A percentile compares a stretch with the other conserved stretches of the same genome.
phyloP scores from a whole-genome alignment of 30 jellyfish, hydroid and myxozoan genomes.

The Nemopilema nomurai region DNA sequence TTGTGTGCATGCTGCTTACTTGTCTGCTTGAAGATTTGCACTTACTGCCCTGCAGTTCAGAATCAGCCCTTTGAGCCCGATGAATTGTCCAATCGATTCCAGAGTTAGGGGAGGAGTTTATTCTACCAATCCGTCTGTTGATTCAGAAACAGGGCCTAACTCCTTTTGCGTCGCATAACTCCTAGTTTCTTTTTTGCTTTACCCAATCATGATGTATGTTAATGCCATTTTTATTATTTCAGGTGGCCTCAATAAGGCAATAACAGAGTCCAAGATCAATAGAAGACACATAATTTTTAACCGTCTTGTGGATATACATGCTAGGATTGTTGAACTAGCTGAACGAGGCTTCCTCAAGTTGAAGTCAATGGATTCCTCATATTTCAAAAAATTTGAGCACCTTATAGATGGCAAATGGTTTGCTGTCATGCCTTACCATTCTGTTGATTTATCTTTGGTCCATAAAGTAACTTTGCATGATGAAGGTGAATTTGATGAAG shows the following conservation, averaged over 20 bases:
- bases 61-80: too few relatives aligned
- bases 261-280: constrained; percentile 28
- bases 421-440: constrained; percentile 46
- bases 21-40: too few relatives aligned
- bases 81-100: constrained; percentile 5
- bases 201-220: too few relatives aligned
- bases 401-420: constrained; percentile 60
- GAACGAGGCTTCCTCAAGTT: constrained; percentile 48
- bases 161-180: constrained; percentile 10
- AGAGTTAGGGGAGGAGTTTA: constrained; percentile 11
- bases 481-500: constrained; percentile 62
- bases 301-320: constrained; percentile 38
- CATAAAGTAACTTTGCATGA: constrained; percentile 4
- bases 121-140: constrained; percentile 10
- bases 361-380: constrained; percentile 28
- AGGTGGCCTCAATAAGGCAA: constrained; percentile 62
- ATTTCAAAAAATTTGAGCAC: constrained; percentile 55
- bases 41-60: too few relatives aligned
- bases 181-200: background rate
- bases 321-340: constrained; percentile 7
- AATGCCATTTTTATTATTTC: background rate
- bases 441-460: constrained; percentile 35
- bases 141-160: constrained; percentile 11
- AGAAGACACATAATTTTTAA: constrained; percentile 8
- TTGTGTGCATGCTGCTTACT: too few relatives aligned